Evolutionary conservation across 2,888 invertebrate species (phyloP), one percentile per base, ranked within the genome.

Genomic region (Neocrepidodera transversa): DNA sequence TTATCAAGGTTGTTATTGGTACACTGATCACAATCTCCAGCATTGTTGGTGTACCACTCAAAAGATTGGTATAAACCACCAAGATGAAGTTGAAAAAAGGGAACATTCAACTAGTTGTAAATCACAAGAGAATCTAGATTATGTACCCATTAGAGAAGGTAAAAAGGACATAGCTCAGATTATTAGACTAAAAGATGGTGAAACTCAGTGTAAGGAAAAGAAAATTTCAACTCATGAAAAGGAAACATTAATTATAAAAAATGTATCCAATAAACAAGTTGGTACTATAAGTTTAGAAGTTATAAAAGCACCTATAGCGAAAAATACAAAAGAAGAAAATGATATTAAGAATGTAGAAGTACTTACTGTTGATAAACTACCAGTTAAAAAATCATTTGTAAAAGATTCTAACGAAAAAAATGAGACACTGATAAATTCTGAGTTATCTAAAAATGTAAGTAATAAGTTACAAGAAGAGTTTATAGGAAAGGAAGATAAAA

Each of bases 101-200:
- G 43, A 43, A 7, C 6, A 18, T 43, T 14, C 43, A n/a, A 43
- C 43, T 3, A 43, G 23, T 23, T 43, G 8, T 26, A 28, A 45
- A 1, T 11, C 14, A 3, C 26, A 28, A 6, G 13, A 45, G 10
- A 26, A 8, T 45, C 26, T 45, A 14, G 45, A 45, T 18, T 45
- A 45, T 18, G 18, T 45, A n/a, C 45, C 45, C 1, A 45, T n/a
- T 16, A 45, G 13, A 26, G 45, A 45, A 38, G 10, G 8, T 38
- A 23, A 23, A 6, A 14, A 23, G 6, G 11, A n/a, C 4, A 10
- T 1, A 8, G 13, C 6, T 5, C 18, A 42, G 20, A 42, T 42
- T 16, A n/a, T 42, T 2, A 20, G 23, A 8, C 11, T 42, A 10
- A 20, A 20, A 11, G 16, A 42, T 16, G 5, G 23, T 11, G 7